Evolutionary conservation across 2,113 vertebrate species (phyloP).

Genomic region (Ammodramus savannarum): DNA sequence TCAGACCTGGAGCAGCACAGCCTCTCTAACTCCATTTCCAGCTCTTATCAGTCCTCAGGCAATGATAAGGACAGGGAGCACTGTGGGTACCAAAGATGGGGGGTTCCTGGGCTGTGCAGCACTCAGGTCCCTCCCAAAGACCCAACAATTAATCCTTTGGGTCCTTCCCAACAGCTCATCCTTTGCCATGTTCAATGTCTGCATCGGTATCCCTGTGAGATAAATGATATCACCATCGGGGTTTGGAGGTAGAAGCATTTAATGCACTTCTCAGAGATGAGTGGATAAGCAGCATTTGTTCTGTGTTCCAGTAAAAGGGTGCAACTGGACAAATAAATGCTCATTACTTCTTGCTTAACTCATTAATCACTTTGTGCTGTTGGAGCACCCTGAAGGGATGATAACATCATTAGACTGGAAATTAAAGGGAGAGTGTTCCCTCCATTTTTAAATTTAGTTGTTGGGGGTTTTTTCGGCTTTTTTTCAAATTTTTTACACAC

Average conservation of each 20-base stretch:
- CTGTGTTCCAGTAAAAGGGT: not conserved
- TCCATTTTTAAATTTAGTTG: too few relatives aligned
- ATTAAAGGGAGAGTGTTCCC: not conserved
- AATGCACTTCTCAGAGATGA: not conserved
- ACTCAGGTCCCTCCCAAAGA: not conserved
- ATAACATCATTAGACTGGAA: not conserved
- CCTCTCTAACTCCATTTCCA: not conserved
- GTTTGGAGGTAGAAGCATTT: not conserved
- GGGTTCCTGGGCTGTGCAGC: not conserved
- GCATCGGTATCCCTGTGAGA: not conserved
- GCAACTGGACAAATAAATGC: not conserved
- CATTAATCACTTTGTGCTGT: not conserved
- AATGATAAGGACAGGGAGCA: not conserved
- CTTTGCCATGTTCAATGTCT: not conserved
- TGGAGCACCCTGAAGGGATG: not conserved
- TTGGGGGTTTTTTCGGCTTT: too few relatives aligned
- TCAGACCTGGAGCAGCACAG: rapidly evolving
- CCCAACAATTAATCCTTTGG: too few relatives aligned
- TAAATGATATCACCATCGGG: not conserved
- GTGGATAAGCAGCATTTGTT: not conserved
- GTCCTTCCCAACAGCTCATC: not conserved
- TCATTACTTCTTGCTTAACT: not conserved
- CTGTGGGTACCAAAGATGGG: not conserved
- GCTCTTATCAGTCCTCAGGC: not conserved
- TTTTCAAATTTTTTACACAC: not conserved